Evolutionary conservation across 2,113 vertebrate species (phyloP).

Genomic region (Tachysurus vachellii): DNA sequence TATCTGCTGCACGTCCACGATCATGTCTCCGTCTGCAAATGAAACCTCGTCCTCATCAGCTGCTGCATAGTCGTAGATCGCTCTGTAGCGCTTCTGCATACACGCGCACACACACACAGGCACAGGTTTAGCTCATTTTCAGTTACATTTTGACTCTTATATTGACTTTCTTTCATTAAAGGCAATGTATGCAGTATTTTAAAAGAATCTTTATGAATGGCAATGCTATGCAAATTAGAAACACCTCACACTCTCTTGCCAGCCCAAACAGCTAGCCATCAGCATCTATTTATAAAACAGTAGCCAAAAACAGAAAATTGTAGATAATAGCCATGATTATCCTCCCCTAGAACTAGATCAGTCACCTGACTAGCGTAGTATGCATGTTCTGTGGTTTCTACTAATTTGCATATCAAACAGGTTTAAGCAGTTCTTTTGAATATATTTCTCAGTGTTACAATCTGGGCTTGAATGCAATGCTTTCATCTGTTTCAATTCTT

Average conservation of each 20-base stretch:
- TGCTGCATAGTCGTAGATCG: slow-evolving; percentile 87
- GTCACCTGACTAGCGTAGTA: not conserved
- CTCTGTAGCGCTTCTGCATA: slow-evolving; percentile 84
- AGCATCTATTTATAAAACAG: not conserved
- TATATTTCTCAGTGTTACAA: not conserved
- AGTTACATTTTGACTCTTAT: not conserved
- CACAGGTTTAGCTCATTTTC: not conserved
- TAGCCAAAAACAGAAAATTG: not conserved
- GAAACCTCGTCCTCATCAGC: slow-evolving; percentile 92
- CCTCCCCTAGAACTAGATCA: not conserved
- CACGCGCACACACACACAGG: not conserved
- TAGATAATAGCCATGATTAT: not conserved
- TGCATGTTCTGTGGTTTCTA: not conserved
- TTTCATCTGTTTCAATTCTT: not conserved
- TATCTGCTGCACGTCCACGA: slow-evolving; percentile 90
- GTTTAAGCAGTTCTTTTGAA: not conserved
- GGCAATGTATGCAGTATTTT: not conserved
- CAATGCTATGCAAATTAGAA: not conserved
- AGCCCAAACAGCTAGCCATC: not conserved
- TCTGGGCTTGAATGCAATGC: no score
- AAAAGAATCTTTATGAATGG: not conserved
- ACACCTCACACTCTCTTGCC: not conserved
- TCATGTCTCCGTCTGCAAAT: slow-evolving; percentile 88
- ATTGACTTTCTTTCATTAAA: not conserved
- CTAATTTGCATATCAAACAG: not conserved